Conservation (phyloP, 1,140 invertebrate species). For the Andrena cerasifolii region DNA sequence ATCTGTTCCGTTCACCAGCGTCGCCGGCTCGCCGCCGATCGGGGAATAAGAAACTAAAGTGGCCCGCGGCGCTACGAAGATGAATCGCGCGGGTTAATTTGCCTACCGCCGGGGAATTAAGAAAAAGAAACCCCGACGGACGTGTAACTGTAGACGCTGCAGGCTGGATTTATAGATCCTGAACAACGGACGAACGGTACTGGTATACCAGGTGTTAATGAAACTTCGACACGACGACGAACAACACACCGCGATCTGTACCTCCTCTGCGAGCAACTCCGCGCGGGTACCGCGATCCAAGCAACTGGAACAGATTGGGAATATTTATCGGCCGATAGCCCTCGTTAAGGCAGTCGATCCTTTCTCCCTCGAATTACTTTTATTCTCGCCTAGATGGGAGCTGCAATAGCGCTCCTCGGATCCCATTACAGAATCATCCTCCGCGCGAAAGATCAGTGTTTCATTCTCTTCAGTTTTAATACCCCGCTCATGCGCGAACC, state of each 20-base stretch:
- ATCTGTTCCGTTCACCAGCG: constrained; percentile 49
- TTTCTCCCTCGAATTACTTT: neutral
- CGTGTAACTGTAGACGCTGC: constrained; percentile 55
- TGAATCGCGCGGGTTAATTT: constrained; percentile 61
- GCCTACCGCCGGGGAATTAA: constrained; percentile 51
- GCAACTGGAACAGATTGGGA: no score
- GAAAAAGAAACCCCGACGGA: constrained; percentile 46
- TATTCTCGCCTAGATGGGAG: neutral
- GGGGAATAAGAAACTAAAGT: constrained; percentile 54
- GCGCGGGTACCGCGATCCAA: no score
- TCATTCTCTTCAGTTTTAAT: neutral
- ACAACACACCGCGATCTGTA: no score
- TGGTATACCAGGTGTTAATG: constrained; percentile 23
- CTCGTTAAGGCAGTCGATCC: neutral
- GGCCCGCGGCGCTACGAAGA: constrained; percentile 33
- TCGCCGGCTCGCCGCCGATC: constrained; percentile 6
- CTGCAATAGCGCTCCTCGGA: neutral
- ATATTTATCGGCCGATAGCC: no score
- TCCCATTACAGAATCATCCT: neutral
- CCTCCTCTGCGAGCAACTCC: no score
- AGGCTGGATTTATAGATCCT: constrained; percentile 60
- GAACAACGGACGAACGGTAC: constrained; percentile 46
- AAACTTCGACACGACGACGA: neutral
- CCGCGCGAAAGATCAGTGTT: neutral
- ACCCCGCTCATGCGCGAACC: neutral